phyloP scores from a whole-genome alignment of 2,797 vertebrate species.

The Pangasius sanitwongsei region DNA sequence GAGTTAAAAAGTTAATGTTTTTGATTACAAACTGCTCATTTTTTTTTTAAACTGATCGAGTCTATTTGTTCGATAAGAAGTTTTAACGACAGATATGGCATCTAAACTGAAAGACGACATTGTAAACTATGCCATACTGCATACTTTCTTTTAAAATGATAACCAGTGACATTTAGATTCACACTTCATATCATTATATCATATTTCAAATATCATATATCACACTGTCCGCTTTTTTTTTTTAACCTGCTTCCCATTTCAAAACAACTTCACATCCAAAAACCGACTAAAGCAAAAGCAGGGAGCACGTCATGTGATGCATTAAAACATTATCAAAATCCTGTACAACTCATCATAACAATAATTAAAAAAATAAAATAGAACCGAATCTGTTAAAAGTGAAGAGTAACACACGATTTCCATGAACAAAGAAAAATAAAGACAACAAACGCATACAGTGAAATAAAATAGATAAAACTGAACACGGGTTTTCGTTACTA shows the following conservation, averaged over 20 bases:
- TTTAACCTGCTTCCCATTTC: constrained; percentile 72
- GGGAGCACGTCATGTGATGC: constrained; percentile 70
- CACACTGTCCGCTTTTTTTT: constrained; percentile 73
- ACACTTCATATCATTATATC: constrained; percentile 58
- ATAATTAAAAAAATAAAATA: constrained; percentile 48
- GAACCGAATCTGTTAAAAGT: constrained; percentile 51
- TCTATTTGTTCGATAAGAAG: constrained; percentile 71
- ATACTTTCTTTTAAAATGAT: constrained; percentile 73
- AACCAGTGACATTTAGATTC: constrained; percentile 76
- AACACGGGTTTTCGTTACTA: neutral
- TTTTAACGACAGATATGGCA: constrained; percentile 75
- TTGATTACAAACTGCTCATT: constrained; percentile 77
- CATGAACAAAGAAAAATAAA: constrained; percentile 31
- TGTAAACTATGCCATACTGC: constrained; percentile 81
- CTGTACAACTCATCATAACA: constrained; percentile 67
- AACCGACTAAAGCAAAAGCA: constrained; percentile 77
- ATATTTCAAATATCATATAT: constrained; percentile 43
- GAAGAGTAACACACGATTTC: constrained; percentile 61
- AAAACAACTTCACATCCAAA: constrained; percentile 68
- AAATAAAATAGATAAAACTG: neutral
- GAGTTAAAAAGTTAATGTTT: constrained; percentile 77
- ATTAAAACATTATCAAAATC: constrained; percentile 73
- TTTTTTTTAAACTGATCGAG: constrained; percentile 61
- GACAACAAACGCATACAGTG: neutral
- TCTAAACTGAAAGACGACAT: constrained; percentile 81